Conservation (phyloP, 2,113 vertebrate genomes). For the Ictidomys tridecemlineatus region DNA sequence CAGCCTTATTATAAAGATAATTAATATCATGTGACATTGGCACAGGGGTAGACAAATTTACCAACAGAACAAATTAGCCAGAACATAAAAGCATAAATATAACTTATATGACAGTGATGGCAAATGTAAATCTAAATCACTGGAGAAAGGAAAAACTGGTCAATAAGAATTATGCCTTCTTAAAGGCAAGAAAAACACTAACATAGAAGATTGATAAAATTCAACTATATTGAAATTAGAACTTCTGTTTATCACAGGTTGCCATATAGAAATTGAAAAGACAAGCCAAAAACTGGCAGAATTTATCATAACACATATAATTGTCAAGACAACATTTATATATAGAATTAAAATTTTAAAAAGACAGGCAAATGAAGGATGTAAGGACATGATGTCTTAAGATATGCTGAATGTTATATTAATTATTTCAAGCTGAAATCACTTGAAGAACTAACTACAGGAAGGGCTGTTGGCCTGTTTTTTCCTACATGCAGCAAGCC, state of each 20-base stretch:
- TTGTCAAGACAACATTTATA: not conserved
- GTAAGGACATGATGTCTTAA: not conserved
- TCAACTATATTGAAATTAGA: slow-evolving; percentile 15
- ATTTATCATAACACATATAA: not conserved
- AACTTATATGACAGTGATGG: not conserved
- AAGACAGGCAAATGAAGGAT: not conserved
- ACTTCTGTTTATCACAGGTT: not conserved
- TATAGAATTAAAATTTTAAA: not conserved
- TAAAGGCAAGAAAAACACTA: not conserved
- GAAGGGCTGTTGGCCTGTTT: not conserved
- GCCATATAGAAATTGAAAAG: not conserved
- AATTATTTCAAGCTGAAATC: slow-evolving; percentile 15
- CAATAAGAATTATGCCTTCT: not conserved
- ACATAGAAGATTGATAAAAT: not conserved
- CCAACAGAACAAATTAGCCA: not conserved
- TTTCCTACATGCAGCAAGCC: not conserved
- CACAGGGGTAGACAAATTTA: not conserved
- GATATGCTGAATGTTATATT: not conserved
- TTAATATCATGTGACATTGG: not conserved
- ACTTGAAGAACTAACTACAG: not conserved
- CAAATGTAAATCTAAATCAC: not conserved
- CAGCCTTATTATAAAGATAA: not conserved
- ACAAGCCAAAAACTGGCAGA: not conserved
- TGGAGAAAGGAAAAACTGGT: not conserved
- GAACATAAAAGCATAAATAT: not conserved